Base-by-base conservation (phyloP, 2,888 invertebrate species). In the Pollenia amentaria region DNA sequence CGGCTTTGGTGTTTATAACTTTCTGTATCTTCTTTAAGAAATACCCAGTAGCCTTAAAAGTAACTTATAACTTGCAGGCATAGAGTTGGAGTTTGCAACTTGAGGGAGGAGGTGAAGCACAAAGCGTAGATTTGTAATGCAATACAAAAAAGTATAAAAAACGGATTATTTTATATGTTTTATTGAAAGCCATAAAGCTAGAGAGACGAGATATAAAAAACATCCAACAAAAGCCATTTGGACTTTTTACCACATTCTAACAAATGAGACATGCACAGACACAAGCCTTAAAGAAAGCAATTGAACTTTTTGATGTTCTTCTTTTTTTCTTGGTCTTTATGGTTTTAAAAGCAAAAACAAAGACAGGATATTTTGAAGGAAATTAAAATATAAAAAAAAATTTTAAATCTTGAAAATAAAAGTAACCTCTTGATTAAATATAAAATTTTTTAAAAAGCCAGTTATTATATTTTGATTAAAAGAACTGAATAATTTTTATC, bases 141-240 rank as follows among this genome's bases (percentile, higher is more conserved):
- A 18, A 55, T 46, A 53, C 51, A 57, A 12, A 70, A 14, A 51
- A 18, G 75, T 38, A 29, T 29, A 29, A 64, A 64, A 64, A 46
- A 40, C 8, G 40, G 21, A 44, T 53, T 67, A 29, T 55, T 81
- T 78, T 77, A 72, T 84, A 69, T 53, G 11, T 57, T 80, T 72
- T 65, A 80, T 55, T 67, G 29, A 73, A 82, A 70, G 69, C 65
- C 46, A 70, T 83, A 76, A 83, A 76, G 55, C 55, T 55, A 70
- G 64, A 64, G 55, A 75, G 7, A 44, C 38, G 21, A 38, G 9
- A 51, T 12, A 38, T 9, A 14, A 12, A 42, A 55, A 73, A 57
- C 53, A 73, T 69, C 67, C 62, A 12, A 38, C 12, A 38, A 82
- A 75, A 78, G 64, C 77, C 75, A 64, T 67, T 38, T 69, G 8